Evolutionary conservation across 2,888 invertebrate species (phyloP), one percentile per base, ranked within the genome.

Genomic region (Ischnura elegans): DNA sequence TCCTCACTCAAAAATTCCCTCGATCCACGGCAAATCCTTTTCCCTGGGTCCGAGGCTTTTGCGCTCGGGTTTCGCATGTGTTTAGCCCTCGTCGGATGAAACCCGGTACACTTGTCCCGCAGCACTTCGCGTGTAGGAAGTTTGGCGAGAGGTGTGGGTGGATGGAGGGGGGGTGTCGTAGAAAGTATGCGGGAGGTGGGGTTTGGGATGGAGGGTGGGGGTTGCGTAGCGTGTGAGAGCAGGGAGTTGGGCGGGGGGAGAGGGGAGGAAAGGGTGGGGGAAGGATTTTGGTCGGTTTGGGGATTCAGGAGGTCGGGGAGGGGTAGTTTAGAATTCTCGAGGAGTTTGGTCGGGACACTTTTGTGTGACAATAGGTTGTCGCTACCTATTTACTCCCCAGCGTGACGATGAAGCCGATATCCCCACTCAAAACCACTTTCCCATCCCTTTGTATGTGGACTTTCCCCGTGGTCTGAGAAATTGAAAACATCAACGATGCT

Each of bases 51-150:
- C 76, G 76, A 76, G 0, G 76, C 76, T 36, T 13, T 13, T 2
- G 36, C 36, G 76, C 29, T 76, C 76, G 36, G 36, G 16, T 76
- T 76, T 76, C 36, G 13, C 13, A 13, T 36, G 13, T 5, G 25
- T 25, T 16, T 10, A 10, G 76, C 1, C 76, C 36, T 5, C 76
- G 13, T 2, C 16, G 10, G 29, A 76, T 76, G 76, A 76, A 76
- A 76, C 76, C 76, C 76, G 36, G 76, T 76, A 36, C 76, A 76
- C 76, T 76, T n/a, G 76, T 76, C 76, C 76, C 76, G n/a, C 29
- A n/a, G 76, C 76, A n/a, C 76, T 61, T 76, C 36, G 76, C 76
- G 76, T 76, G 76, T 36, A n/a, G 76, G 36, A n/a, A 76, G 76
- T 76, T n/a, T 29, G 5, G 76, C 25, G 76, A 25, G 13, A 36